Percentiles rank a stretch among this genome's conserved stretches.
phyloP scores from a whole-genome alignment of 2,113 vertebrate species.

The Atherinomorus stipes region DNA sequence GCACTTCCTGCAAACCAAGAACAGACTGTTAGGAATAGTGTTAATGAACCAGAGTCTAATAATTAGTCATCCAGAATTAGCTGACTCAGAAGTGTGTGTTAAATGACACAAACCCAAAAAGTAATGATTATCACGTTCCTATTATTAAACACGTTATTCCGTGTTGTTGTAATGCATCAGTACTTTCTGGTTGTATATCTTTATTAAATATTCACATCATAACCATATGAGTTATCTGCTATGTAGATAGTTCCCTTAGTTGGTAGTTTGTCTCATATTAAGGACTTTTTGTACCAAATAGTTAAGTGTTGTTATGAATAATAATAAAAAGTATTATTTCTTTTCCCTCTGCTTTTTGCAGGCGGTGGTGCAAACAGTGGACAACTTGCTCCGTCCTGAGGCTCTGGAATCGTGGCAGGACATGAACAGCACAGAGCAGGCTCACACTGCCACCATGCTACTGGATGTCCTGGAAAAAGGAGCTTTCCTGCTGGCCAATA shows the following conservation, averaged over 20 bases:
- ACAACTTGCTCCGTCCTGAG: slow-evolving; percentile 90
- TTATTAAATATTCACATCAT: neutral
- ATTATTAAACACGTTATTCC: slow-evolving; percentile 10
- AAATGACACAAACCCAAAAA: slow-evolving; percentile 39
- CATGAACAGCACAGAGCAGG: slow-evolving; percentile 93
- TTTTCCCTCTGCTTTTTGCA: slow-evolving; percentile 52
- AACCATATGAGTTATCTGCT: neutral
- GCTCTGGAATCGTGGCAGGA: slow-evolving; percentile 92
- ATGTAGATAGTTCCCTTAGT: neutral
- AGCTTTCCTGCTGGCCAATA: slow-evolving; percentile 93
- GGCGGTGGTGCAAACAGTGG: slow-evolving; percentile 93
- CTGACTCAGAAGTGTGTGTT: slow-evolving; percentile 4
- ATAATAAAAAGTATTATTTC: neutral
- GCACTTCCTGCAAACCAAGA: slow-evolving; percentile 26
- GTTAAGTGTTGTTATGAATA: too few relatives aligned
- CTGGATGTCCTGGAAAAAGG: slow-evolving; percentile 93
- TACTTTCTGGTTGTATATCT: neutral
- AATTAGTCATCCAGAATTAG: slow-evolving; percentile 51
- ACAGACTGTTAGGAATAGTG: slow-evolving; percentile 20
- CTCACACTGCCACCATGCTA: slow-evolving; percentile 94
- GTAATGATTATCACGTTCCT: slow-evolving; percentile 8
- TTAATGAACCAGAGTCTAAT: slow-evolving; percentile 50
- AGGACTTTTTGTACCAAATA: too few relatives aligned
- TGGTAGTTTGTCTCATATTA: too few relatives aligned
- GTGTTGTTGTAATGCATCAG: slow-evolving; percentile 5